phyloP scores from a whole-genome alignment of 1,140 invertebrate genomes.

The Drosophila sulfurigaster region DNA sequence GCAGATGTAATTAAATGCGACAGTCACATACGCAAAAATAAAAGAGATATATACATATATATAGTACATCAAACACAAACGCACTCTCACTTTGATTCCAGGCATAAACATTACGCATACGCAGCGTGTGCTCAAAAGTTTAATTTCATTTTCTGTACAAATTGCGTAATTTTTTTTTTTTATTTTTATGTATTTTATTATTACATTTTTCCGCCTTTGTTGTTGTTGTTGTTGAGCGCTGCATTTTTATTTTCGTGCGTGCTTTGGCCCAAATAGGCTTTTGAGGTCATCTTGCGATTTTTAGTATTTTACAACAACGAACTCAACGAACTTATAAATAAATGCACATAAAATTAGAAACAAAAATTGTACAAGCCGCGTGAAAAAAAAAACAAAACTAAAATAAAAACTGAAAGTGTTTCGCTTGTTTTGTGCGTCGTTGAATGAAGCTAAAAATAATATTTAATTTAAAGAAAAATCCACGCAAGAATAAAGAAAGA shows the following conservation, averaged over 20 bases:
- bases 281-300: conserved; percentile 81
- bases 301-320: conserved; percentile 45
- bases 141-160: conserved; percentile 20
- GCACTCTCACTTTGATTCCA: conserved; percentile 25
- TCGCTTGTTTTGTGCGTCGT: conserved; percentile 54
- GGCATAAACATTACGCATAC: conserved; percentile 66
- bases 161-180: conserved; percentile 67
- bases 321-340: conserved; percentile 66
- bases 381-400: conserved; percentile 19
- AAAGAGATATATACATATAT: not conserved
- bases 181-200: not conserved
- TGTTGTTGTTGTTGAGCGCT: conserved; percentile 8
- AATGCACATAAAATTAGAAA: conserved; percentile 78
- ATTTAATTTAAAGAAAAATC: conserved; percentile 25
- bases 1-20: conserved; percentile 36
- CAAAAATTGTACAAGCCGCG: conserved; percentile 57
- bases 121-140: conserved; percentile 42
- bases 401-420: conserved; percentile 52
- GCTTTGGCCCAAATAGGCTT: conserved; percentile 46
- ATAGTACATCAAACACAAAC: conserved; percentile 1
- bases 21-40: conserved; percentile 1
- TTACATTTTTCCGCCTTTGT: conserved; percentile 24
- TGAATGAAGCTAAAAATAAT: conserved; percentile 70
- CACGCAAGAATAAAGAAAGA: conserved; percentile 3
- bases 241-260: conserved; percentile 43